phyloP scores from a whole-genome alignment of 2,113 vertebrate species.

The Dipodomys merriami region DNA sequence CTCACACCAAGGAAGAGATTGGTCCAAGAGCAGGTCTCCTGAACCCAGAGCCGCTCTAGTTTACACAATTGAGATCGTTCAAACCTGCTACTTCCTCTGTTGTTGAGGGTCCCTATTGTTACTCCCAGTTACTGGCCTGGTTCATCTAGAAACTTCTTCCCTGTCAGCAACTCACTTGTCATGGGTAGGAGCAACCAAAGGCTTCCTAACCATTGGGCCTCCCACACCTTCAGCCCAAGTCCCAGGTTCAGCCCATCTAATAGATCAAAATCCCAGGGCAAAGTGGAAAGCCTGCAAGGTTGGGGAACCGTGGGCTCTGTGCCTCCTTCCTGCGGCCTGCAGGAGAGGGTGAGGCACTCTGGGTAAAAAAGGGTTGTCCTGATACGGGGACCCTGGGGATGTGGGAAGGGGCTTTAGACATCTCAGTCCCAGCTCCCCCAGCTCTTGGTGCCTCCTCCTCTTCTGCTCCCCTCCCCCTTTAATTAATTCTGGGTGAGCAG shows the following conservation, averaged over 20 bases:
- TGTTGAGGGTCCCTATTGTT: neutral
- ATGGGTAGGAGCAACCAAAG: neutral
- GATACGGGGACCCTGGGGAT: neutral
- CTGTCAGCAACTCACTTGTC: neutral
- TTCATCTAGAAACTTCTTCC: neutral
- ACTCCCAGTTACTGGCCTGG: neutral
- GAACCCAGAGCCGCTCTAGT: neutral
- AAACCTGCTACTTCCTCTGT: neutral
- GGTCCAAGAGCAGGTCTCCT: neutral
- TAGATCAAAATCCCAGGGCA: neutral
- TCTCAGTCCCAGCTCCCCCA: constrained; percentile 21
- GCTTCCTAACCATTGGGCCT: neutral
- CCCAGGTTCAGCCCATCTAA: neutral
- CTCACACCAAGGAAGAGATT: neutral
- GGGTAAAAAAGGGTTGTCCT: neutral
- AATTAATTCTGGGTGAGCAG: constrained; percentile 91
- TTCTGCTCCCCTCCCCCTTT: constrained; percentile 85
- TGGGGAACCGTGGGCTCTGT: neutral
- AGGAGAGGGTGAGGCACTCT: neutral
- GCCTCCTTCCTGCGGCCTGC: neutral
- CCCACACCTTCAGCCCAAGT: neutral
- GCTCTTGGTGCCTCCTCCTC: constrained; percentile 10
- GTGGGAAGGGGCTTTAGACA: neutral
- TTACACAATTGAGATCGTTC: neutral
- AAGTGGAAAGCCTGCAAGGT: neutral